Base-by-base conservation (phyloP, 1,140 invertebrate genomes). In the Drosophila equinoxialis region DNA sequence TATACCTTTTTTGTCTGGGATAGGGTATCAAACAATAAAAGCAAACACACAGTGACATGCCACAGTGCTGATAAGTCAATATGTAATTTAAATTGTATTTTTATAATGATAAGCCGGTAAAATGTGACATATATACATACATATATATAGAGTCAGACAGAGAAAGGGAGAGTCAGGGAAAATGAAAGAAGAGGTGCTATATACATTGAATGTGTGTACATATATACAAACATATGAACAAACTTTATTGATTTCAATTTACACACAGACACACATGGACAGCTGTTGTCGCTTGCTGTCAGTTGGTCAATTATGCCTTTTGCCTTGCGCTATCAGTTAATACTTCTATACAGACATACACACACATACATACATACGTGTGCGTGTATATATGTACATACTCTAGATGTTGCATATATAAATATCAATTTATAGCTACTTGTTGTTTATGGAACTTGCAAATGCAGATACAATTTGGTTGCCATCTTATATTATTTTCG, bases 31-130 rank as follows among this genome's bases (percentile, higher is more conserved):
- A 45, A 33, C 23, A 45, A 54, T 71, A 70, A 17, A 71, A 54
- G 65, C 54, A 79, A 72, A 79, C 66, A 73, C 65, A 14, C 23
- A 39, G 42, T 13, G 42, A 14, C 42, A 35, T 20, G 39, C 59
- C 17, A 30, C 30, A 65, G 20, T 54, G 84, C 80, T 87, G 84
- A 87, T 87, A 87, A 87, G 80, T 75, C 70, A 76, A 80, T 79
- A 83, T 89, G 83, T 87, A 87, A 89, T 87, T 89, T 78, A 84
- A 89, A 87, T 89, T 87, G 74, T 89, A 74, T 87, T 89, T 76
- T 80, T 74, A 89, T 80, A 83, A 70, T 81, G 84, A 87, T 87
- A 87, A 87, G 84, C 77, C 83, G 78, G 82, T 69, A 71, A 84
- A 77, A 72, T 72, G 78, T 74, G 42, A 33, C 33, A 65, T 60